phyloP scores from a whole-genome alignment of 2,113 vertebrate species.

The Macquaria australasica region DNA sequence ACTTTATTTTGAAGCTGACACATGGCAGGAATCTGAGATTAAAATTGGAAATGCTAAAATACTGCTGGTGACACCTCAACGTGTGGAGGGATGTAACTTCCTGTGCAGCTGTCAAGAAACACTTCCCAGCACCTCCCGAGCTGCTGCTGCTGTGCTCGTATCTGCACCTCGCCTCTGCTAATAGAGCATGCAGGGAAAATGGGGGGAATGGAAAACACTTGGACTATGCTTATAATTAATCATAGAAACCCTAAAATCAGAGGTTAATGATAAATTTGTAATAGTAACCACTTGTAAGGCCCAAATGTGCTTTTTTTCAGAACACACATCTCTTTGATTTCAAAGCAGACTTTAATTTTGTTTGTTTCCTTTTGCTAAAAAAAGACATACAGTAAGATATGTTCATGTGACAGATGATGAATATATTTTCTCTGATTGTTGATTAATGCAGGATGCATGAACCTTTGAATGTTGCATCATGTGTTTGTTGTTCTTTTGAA shows the following conservation, averaged over 20 bases:
- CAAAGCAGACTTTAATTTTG: conserved; percentile 33
- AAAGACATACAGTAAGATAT: conserved; percentile 9
- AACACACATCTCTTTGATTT: conserved; percentile 50
- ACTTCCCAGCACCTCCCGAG: conserved; percentile 67
- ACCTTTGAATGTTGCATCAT: conserved; percentile 36
- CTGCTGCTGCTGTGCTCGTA: conserved; percentile 55
- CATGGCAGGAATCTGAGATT: conserved; percentile 77
- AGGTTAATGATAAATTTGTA: conserved; percentile 62
- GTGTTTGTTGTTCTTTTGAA: conserved; percentile 68
- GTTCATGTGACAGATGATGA: conserved; percentile 31
- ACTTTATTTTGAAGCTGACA: conserved; percentile 77
- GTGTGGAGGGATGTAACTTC: conserved; percentile 82
- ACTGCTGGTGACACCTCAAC: conserved; percentile 81
- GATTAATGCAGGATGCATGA: conserved; percentile 48
- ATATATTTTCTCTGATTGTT: conserved; percentile 47
- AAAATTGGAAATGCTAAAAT: conserved; percentile 81
- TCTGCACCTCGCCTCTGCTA: conserved; percentile 71
- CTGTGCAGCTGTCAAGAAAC: conserved; percentile 84
- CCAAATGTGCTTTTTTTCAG: conserved; percentile 8
- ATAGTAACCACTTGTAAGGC: conserved; percentile 48
- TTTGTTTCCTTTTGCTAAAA: conserved; percentile 38
- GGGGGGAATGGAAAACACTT: conserved; percentile 52
- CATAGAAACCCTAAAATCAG: conserved; percentile 45
- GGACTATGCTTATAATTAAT: conserved; percentile 68
- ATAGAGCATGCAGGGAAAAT: conserved; percentile 59